Base-by-base conservation (phyloP, 1,140 invertebrate species). In the Choristoneura fumiferana region DNA sequence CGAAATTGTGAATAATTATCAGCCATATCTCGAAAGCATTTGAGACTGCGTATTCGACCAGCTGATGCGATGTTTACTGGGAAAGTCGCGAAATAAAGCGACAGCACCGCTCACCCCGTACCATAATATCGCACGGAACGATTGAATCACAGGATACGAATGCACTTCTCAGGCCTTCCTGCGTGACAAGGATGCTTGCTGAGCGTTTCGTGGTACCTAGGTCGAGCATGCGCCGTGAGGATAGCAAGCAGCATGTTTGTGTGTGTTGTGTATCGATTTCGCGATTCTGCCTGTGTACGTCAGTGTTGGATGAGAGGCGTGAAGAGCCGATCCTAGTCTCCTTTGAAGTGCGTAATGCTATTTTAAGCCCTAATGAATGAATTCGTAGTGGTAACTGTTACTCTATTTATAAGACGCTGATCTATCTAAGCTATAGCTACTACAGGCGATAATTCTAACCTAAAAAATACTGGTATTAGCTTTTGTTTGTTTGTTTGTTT, bases 191-290 rank as follows among this genome's bases (percentile, higher is more conserved):
- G 69, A 70, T 74, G 65, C 67, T 60, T 66, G 66, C 63, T 63
- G 54, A 67, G 59, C 57, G 69, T 76, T 67, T 75, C 76, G 62
- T 79, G 68, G 76, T 78, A 71, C 53, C 58, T 57, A 66, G 53
- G 39, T 54, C n/a, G 68, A 52, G 73, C 85, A 85, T 88, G 85
- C 85, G 85, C 81, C 62, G 14, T 72, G 14, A 36, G n/a, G 39
- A 29, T 18, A 14, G 0, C 38, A 14, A 43, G 40, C 2, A 18
- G 66, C 59, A 9, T 71, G 67, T 57, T 53, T 80, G 83, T 86
- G 85, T 85, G 83, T 52, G 84, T 81, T 63, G 69, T 63, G 63
- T 86, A 88, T 88, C 77, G 85, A 86, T 88, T 86, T 62, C 65
- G 59, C 76, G 62, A 63, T 61, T 58, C 69, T 76, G 79, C 60